These are phyloP conservation scores for Cetoscarus ocellatus DNA, from an alignment of 2,797 vertebrate genomes.

Conservation along the genomic window DNA sequence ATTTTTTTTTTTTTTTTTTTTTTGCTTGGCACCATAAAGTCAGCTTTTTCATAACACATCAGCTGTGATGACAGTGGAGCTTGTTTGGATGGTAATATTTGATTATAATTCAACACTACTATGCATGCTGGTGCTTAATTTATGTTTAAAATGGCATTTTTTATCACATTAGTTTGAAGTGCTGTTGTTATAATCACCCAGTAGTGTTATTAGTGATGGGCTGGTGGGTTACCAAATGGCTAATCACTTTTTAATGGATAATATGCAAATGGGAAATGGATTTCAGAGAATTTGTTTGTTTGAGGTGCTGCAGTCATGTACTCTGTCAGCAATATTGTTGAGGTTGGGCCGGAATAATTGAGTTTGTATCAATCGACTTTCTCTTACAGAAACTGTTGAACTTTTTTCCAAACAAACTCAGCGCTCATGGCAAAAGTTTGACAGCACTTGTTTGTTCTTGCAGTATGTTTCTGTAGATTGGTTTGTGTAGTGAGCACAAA, in stretches of 20 bases:
- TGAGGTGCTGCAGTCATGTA: neutral
- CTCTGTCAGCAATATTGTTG: neutral
- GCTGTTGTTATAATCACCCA: conserved; percentile 34
- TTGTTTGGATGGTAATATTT: conserved; percentile 31
- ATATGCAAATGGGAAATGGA: conserved; percentile 35
- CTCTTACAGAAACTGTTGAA: neutral
- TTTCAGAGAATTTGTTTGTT: conserved; percentile 36
- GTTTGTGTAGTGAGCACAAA: neutral
- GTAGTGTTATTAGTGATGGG: conserved; percentile 42
- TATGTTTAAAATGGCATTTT: neutral
- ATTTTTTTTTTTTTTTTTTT: conserved; percentile 32
- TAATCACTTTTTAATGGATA: conserved; percentile 59
- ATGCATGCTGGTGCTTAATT: conserved; percentile 8
- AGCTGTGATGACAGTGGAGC: conserved; percentile 16
- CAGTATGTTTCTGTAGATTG: neutral
- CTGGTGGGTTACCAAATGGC: conserved; percentile 20
- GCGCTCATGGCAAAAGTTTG: neutral
- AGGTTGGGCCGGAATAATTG: neutral
- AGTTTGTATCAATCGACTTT: neutral
- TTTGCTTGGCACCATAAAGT: conserved; percentile 37
- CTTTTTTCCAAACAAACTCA: conserved; percentile 9
- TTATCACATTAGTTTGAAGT: conserved; percentile 37
- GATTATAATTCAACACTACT: neutral
- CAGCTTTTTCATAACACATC: conserved; percentile 42
- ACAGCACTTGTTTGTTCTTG: neutral